Base-by-base conservation (phyloP, 2,888 invertebrate species). In the Drosophila histrio region DNA sequence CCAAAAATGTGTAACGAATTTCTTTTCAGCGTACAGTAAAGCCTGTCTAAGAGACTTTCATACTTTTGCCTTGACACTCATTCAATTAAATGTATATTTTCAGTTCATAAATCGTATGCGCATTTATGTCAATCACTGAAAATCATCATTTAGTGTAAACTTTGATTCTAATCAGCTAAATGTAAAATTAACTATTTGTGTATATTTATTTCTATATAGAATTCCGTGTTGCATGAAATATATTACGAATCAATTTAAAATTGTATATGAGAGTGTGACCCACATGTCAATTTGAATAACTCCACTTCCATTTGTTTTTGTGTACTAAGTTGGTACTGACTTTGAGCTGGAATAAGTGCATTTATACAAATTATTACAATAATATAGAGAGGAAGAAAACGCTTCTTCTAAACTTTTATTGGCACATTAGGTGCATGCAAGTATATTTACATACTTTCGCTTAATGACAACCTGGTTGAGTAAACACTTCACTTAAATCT, bases 141-240 rank as follows among this genome's bases (percentile, higher is more conserved):
- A 50, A 8, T 9, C 3, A 26, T 17, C 9, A 9, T n/a, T 9
- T 5, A 5, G 13, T 17, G 11, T n/a, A 8, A 17, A 7, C 17
- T 36, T 39, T 53, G 52, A 50, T 50, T 38, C 17, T 26, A 13
- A 52, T 52, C 38, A 52, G n/a, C n/a, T 24, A 38, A 19, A 9
- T 53, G 53, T 19, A n/a, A 39, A 9, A 39, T 26, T 4, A 43
- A 22, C 19, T 24, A 22, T 43, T 43, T 43, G 21, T n/a, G 11
- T 15, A 22, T 15, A 26, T 13, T 28, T 17, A 11, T 7, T 1
- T 2, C 3, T n/a, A 19, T 46, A 30, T 8, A 46, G n/a, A 28
- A 19, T 0, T 8, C 15, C 6, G 6, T 17, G 17, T 17, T 36
- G 13, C 7, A 13, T 15, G 32, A 15, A 32, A 8, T 13, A 7